phyloP scores from a whole-genome alignment of 2,888 invertebrate species.

The Leistus spinibarbis region DNA sequence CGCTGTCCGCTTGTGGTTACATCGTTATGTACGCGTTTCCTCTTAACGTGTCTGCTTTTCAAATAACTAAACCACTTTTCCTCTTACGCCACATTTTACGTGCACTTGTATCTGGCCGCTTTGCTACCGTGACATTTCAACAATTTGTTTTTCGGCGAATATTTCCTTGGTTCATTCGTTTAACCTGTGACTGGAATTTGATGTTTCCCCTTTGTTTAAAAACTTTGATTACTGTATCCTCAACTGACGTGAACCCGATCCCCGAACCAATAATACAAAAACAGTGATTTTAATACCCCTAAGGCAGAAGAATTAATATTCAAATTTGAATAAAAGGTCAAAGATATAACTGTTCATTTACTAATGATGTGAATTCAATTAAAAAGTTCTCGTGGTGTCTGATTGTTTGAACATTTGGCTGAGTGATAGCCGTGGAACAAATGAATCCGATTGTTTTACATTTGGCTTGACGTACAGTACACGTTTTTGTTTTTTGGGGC shows the following conservation, averaged over 20 bases:
- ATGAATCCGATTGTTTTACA: constrained; percentile 1
- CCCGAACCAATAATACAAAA: too few relatives aligned
- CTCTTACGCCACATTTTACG: neutral
- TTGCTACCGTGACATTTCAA: neutral
- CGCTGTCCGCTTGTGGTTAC: constrained; percentile 1
- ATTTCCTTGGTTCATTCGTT: neutral
- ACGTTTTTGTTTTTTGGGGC: constrained; percentile 5
- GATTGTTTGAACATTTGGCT: neutral
- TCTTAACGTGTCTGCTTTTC: constrained; percentile 34
- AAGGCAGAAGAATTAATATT: too few relatives aligned
- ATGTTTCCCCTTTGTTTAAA: too few relatives aligned
- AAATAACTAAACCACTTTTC: constrained; percentile 36
- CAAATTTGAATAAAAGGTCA: neutral
- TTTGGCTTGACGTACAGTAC: neutral
- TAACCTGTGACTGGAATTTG: too few relatives aligned
- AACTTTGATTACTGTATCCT: too few relatives aligned
- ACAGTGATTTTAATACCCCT: too few relatives aligned
- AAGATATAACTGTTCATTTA: neutral
- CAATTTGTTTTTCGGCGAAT: neutral
- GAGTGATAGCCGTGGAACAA: neutral
- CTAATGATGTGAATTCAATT: neutral
- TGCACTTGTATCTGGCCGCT: neutral
- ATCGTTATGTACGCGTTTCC: constrained; percentile 27
- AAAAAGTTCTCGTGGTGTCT: too few relatives aligned
- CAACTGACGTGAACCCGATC: too few relatives aligned